A percentile compares a stretch with the other conserved stretches of the same genome.
phyloP scores from a whole-genome alignment of 2,797 vertebrate species.

The Apogon hyalosoma region DNA sequence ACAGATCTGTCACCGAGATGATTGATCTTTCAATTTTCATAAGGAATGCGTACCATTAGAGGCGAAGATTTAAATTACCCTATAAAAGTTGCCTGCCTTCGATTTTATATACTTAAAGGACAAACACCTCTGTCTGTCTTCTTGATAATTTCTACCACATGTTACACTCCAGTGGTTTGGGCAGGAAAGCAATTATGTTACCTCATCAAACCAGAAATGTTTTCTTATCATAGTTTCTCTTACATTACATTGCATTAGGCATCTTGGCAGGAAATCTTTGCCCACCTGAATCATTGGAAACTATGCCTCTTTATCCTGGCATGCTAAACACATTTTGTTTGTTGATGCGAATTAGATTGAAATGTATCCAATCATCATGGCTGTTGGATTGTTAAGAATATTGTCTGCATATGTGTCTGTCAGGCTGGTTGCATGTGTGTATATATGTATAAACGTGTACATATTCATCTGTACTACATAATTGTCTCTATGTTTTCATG shows the following conservation, averaged over 20 bases:
- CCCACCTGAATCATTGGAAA: constrained; percentile 58
- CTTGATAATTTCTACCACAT: constrained; percentile 84
- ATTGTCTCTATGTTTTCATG: constrained; percentile 63
- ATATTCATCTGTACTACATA: constrained; percentile 41
- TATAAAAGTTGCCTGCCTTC: constrained; percentile 79
- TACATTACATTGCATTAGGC: constrained; percentile 57
- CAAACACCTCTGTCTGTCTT: constrained; percentile 85
- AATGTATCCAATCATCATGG: constrained; percentile 59
- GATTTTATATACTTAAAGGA: constrained; percentile 81
- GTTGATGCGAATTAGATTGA: constrained; percentile 64
- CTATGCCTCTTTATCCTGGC: constrained; percentile 42
- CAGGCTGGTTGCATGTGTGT: constrained; percentile 17
- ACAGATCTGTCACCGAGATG: constrained; percentile 75
- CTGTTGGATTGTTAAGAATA: constrained; percentile 56
- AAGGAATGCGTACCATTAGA: constrained; percentile 78
- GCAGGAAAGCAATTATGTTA: constrained; percentile 83
- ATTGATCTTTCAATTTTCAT: constrained; percentile 83
- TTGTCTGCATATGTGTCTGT: constrained; percentile 67
- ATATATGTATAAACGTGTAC: constrained; percentile 30
- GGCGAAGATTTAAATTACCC: constrained; percentile 82
- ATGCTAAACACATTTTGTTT: constrained; percentile 56
- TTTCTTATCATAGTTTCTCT: constrained; percentile 79
- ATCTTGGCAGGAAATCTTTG: constrained; percentile 58
- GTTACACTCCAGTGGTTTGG: constrained; percentile 81
- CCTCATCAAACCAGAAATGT: constrained; percentile 84